Evolutionary conservation across 2,113 vertebrate species (phyloP).

Genomic region (Cavia aperea): DNA sequence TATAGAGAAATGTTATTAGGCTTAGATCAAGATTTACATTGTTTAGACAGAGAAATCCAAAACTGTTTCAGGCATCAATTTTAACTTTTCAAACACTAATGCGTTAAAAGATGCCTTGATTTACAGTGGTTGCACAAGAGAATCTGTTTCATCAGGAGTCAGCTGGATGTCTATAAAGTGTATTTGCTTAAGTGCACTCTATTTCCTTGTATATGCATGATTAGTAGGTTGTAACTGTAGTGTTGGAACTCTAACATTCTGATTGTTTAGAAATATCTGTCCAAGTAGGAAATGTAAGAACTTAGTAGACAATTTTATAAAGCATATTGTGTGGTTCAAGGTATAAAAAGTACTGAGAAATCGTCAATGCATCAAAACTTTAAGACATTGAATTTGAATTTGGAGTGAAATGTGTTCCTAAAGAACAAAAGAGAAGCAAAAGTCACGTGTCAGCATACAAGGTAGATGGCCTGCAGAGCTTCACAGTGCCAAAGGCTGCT

Average conservation of each 20-base stretch:
- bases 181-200: neutral
- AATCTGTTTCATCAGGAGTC: neutral
- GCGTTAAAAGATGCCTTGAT: neutral
- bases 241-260: neutral
- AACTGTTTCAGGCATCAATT: neutral
- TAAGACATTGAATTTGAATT: neutral
- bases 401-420: neutral
- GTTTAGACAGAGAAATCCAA: neutral
- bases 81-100: neutral
- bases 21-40: neutral
- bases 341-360: neutral
- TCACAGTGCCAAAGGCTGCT: neutral
- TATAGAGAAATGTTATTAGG: neutral
- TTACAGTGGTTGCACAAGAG: neutral
- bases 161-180: neutral
- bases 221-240: neutral
- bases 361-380: neutral
- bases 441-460: neutral
- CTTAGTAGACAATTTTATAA: neutral
- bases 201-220: neutral
- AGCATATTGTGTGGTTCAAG: neutral
- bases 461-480: neutral
- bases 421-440: neutral
- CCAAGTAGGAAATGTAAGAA: neutral
- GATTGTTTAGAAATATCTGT: neutral